Base-by-base conservation (phyloP, 23 tunicate genomes). In the Ascidia mentula region DNA sequence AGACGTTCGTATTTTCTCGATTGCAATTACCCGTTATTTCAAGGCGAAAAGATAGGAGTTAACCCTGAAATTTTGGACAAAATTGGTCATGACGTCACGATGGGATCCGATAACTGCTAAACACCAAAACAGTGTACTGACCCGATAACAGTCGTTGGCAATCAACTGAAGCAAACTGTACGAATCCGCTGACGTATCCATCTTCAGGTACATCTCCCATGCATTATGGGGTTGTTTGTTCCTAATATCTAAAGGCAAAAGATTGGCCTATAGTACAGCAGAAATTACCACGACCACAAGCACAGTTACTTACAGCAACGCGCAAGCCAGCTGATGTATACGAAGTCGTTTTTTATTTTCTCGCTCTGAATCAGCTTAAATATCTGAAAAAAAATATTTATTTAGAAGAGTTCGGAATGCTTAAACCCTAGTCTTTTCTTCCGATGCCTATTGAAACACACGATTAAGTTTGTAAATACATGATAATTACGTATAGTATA, bases 131-230 rank as follows among this genome's bases (percentile, higher is more conserved):
- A 34, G 60, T 18, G 6, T 32, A 45, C 69, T 40, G 7, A 82
- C 97, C 85, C 82, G 82, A 73, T 91, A 91, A 46, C 97, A 91
- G 40, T 91, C 97, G 53, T 91, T 86, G 22, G 97, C 97, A 61
- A 91, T 86, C 46, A 91, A 39, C 28, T 91, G 97, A 31, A 91
- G 72, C 26, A 91, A 65, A 39, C 87, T 73, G 72, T 81, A 91
- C 0, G 90, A 82, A 31, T 91, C 97, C 36, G 83, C 83, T 18
- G 97, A 91, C 1, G 97, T 91, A 34, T 95, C 99, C 85, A 91
- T 86, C 69, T 83, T 87, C 45, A 86, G 72, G 78, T 95, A 95
- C 31, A 85, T 82, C 72, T 90, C 96, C 99, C 99, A 95, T 6
- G 99, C 99, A 65, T 53, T 85, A 13, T 87, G 76, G 5, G 99